phyloP scores from a whole-genome alignment of 2,113 vertebrate species.

The Esox niger region DNA sequence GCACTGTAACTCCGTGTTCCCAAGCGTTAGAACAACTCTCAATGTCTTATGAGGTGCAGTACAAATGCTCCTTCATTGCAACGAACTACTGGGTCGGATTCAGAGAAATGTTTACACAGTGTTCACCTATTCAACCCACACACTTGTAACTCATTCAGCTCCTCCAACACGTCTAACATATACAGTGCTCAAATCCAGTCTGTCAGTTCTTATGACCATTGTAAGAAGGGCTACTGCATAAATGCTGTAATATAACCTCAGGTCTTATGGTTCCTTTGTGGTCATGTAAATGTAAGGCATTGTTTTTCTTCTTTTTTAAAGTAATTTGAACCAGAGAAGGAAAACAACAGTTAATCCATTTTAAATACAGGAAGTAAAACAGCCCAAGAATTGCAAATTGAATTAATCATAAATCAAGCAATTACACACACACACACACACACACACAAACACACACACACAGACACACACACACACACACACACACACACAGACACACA shows the following conservation, averaged over 20 bases:
- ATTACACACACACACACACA: background rate
- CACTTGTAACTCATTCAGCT: no score
- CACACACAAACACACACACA: slow-evolving; percentile 2
- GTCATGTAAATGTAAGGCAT: slow-evolving; percentile 14
- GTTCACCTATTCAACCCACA: no score
- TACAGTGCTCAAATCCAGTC: no score
- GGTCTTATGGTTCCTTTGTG: slow-evolving; percentile 20
- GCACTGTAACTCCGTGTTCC: no score
- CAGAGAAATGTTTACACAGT: no score
- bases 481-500: slow-evolving; percentile 3
- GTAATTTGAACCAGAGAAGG: slow-evolving; percentile 15
- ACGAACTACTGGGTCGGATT: no score
- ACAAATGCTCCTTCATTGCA: slow-evolving; percentile 24
- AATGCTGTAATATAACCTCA: slow-evolving; percentile 30
- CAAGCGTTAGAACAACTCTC: no score
- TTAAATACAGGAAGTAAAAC: slow-evolving; percentile 18
- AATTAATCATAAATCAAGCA: slow-evolving; percentile 31
- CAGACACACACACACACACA: slow-evolving; percentile 10
- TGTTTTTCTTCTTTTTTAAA: slow-evolving; percentile 31
- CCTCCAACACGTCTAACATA: no score
- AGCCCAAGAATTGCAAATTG: slow-evolving; percentile 21
- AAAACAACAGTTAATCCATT: slow-evolving; percentile 33
- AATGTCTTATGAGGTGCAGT: slow-evolving; percentile 29
- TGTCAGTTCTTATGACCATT: no score
- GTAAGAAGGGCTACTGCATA: no score